Percentiles rank a stretch among this genome's conserved stretches.
Evolutionary conservation across 2,888 invertebrate species (phyloP).

Genomic region (Macrophya annulata): DNA sequence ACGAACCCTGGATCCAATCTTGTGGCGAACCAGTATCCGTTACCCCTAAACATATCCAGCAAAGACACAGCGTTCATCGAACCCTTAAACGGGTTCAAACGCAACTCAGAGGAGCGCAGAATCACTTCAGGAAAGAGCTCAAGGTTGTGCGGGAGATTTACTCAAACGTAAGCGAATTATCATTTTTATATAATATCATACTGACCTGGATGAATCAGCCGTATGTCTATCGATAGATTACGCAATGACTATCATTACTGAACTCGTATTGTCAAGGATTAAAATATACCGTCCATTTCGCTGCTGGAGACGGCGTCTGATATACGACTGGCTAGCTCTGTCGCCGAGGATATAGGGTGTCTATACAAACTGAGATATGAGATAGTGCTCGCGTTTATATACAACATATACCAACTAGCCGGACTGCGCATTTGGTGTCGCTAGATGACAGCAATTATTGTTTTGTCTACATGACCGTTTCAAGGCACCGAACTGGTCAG

Average conservation of each 20-base stretch:
- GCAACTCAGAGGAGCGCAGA: conserved; percentile 76
- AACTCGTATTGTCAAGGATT: conserved; percentile 7
- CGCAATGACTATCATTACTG: conserved; percentile 5
- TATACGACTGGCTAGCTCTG: neutral
- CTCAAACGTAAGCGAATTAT: conserved; percentile 71
- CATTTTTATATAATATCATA: neutral
- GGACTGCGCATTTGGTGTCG: conserved; percentile 61
- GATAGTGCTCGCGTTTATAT: conserved; percentile 64
- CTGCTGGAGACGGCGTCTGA: neutral
- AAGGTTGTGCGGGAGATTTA: conserved; percentile 75
- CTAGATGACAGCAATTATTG: conserved; percentile 68
- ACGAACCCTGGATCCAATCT: conserved; percentile 75
- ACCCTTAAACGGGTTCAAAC: conserved; percentile 75
- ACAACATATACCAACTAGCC: conserved; percentile 60
- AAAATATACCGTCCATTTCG: neutral
- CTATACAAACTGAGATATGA: conserved; percentile 64
- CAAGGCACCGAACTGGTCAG: conserved; percentile 44
- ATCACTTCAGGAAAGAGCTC: conserved; percentile 75
- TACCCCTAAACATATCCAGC: conserved; percentile 68
- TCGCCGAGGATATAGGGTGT: conserved; percentile 54
- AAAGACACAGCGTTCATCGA: conserved; percentile 74
- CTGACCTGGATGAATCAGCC: neutral
- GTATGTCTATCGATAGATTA: neutral
- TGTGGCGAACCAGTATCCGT: conserved; percentile 74
- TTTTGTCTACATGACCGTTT: conserved; percentile 65